A percentile compares a stretch with the other conserved stretches of the same genome.
These are phyloP conservation scores for Pelmatolapia mariae DNA, from an alignment of 2,113 vertebrate species.

Conservation along the genomic window DNA sequence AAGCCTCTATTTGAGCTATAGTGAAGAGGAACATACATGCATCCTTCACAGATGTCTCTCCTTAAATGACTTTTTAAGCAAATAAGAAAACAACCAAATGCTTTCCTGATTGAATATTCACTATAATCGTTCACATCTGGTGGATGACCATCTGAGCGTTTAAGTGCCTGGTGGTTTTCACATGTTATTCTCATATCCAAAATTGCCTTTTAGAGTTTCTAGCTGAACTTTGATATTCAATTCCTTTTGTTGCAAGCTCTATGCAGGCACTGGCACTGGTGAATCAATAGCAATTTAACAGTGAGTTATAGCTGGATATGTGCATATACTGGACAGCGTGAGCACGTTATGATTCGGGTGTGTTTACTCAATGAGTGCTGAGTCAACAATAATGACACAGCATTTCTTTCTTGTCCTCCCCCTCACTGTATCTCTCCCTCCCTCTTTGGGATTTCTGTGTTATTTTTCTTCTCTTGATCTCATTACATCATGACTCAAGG, in stretches of 20 bases:
- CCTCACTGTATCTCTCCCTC: background rate
- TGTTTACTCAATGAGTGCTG: slow-evolving; percentile 39
- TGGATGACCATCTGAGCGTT: background rate
- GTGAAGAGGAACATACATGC: background rate
- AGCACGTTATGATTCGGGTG: slow-evolving; percentile 33
- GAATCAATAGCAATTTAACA: slow-evolving; percentile 49
- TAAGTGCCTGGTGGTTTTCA: background rate
- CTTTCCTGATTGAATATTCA: slow-evolving; percentile 10
- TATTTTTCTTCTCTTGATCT: slow-evolving; percentile 61
- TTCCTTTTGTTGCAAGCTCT: slow-evolving; percentile 20
- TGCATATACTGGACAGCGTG: slow-evolving; percentile 24
- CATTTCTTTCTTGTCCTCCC: slow-evolving; percentile 13
- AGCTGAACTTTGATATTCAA: slow-evolving; percentile 31
- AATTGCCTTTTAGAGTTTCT: background rate
- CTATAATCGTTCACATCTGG: slow-evolving; percentile 11
- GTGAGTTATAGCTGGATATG: slow-evolving; percentile 39
- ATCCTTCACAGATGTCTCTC: slow-evolving; percentile 11
- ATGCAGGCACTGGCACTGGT: background rate
- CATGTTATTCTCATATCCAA: background rate
- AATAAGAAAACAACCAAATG: background rate
- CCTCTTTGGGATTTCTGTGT: slow-evolving; percentile 38
- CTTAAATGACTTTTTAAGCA: background rate
- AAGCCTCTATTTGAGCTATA: background rate
- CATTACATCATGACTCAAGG: slow-evolving; percentile 69
- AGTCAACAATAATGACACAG: slow-evolving; percentile 59